Base-by-base conservation (phyloP, 2,113 vertebrate genomes). In the Cariama cristata region DNA sequence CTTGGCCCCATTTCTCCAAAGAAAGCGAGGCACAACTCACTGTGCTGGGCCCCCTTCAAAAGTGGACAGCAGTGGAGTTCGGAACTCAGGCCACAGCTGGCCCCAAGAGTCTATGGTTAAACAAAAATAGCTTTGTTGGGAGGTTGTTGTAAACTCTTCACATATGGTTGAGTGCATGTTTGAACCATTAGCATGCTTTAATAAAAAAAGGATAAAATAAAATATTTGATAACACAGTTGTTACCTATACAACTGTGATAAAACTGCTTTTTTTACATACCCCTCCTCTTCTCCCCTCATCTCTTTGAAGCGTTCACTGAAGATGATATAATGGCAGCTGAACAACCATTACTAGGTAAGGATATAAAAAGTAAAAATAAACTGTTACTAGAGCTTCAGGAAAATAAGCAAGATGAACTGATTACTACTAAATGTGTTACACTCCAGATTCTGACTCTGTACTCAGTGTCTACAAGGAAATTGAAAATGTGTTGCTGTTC, bases 401-500 rank as follows among this genome's bases (percentile, higher is more conserved):
- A 92, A 92, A 94, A 94, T 47, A 91, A 88, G 60, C 45, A 69
- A 49, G 49, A 87, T 85, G 44, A 88, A 93, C 53, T 49, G 60
- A 68, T 96, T 91, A 55, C 14, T 44, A 27, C 28, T 86, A 73
- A 62, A 69, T 44, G 18, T 8, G 4, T 59, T 69, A 59, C 16
- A 20, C 35, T 89, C 44, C 0, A 3, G 8, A 56, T 86, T 96
- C 68, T 67, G 74, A 38, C 72, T 86, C 60, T 74, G 40, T 38
- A 58, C 55, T 91, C 60, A 22, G 0, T 38, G 20, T n/a, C 62
- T 90, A 73, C 72, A 88, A 86, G 72, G 67, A 94, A 94, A 90
- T 52, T 71, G 60, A 55, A 91, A 94, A 77, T 50, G 40, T 94
- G 59, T 62, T 96, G 56, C 64, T 96, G 44, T 75, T 93, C 91